A percentile compares a stretch with the other conserved stretches of the same genome.
These are phyloP conservation scores for Ectropis crepuscularia DNA, from an alignment of 2,888 invertebrate species.

Conservation along the genomic window DNA sequence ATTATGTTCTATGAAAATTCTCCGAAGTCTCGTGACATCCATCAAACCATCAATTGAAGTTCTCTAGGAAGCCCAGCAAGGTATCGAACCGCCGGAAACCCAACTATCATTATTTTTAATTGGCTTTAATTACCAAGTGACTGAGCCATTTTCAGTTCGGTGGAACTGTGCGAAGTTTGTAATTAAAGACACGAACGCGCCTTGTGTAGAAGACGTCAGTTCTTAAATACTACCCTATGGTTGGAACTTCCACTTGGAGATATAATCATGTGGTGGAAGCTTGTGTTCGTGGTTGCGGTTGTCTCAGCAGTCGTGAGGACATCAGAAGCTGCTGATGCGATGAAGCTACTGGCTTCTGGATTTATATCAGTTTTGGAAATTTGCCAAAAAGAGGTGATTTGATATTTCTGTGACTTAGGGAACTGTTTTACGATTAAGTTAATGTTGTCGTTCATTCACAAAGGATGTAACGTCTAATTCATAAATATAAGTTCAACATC, in stretches of 20 bases:
- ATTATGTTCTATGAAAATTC: no score
- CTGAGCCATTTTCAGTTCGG: slow-evolving; percentile 2
- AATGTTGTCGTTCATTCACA: no score
- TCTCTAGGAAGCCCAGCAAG: not conserved
- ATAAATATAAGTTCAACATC: no score
- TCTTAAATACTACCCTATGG: slow-evolving; percentile 6
- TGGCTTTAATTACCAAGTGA: slow-evolving; percentile 1
- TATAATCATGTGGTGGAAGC: slow-evolving; percentile 24
- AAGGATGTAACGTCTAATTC: no score
- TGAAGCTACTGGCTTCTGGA: slow-evolving; percentile 59
- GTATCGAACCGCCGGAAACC: not conserved
- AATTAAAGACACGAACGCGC: not conserved
- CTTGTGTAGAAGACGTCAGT: not conserved
- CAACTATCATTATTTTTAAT: slow-evolving; percentile 1
- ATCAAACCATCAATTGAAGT: not conserved
- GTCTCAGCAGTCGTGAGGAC: slow-evolving; percentile 40
- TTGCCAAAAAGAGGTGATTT: slow-evolving; percentile 62
- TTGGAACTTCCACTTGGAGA: slow-evolving; percentile 13
- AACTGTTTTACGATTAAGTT: not conserved
- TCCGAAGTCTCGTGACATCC: no score
- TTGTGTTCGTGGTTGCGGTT: slow-evolving; percentile 34
- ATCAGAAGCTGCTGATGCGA: slow-evolving; percentile 54
- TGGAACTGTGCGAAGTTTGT: slow-evolving; percentile 3
- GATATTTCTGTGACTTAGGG: not conserved
- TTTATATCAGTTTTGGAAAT: slow-evolving; percentile 64